Evolutionary conservation across 1,140 invertebrate genomes (phyloP).

Genomic region (Lithobius niger): DNA sequence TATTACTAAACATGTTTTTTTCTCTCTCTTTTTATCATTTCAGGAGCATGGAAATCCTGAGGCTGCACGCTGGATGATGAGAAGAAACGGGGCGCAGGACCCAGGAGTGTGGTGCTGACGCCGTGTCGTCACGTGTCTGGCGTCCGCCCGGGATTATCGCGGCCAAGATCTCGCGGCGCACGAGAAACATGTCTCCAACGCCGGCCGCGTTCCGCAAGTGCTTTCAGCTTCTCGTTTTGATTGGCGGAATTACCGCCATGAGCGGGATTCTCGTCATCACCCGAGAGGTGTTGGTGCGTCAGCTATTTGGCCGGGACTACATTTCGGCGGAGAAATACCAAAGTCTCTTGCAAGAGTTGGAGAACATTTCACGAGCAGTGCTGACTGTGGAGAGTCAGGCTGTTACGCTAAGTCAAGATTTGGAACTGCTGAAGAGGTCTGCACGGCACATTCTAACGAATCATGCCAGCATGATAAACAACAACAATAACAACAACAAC

Average conservation of each 20-base stretch:
- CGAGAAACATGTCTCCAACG: neutral
- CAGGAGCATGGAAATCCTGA: too few species aligned
- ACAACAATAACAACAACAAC: too few species aligned
- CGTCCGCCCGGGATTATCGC: too few species aligned
- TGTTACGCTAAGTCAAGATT: neutral
- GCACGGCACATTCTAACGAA: neutral
- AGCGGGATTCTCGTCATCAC: neutral
- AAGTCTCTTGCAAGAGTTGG: neutral
- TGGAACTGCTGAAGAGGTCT: neutral
- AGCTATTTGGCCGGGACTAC: neutral
- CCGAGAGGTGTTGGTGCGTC: neutral
- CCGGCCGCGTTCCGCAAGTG: neutral
- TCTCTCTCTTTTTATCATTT: too few species aligned
- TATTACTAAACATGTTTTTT: too few species aligned
- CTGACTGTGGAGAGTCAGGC: conserved; percentile 1
- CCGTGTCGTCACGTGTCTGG: too few species aligned
- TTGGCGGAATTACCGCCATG: neutral
- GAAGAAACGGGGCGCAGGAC: too few species aligned
- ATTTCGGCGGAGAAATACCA: conserved; percentile 4
- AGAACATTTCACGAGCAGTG: conserved; percentile 1
- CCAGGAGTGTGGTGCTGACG: too few species aligned
- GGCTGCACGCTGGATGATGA: too few species aligned
- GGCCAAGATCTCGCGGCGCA: too few species aligned
- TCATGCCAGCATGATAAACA: too few species aligned
- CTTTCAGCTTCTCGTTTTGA: neutral